These are phyloP conservation scores for Epinephelus moara DNA, from an alignment of 2,113 vertebrate species.

Conservation along the genomic window DNA sequence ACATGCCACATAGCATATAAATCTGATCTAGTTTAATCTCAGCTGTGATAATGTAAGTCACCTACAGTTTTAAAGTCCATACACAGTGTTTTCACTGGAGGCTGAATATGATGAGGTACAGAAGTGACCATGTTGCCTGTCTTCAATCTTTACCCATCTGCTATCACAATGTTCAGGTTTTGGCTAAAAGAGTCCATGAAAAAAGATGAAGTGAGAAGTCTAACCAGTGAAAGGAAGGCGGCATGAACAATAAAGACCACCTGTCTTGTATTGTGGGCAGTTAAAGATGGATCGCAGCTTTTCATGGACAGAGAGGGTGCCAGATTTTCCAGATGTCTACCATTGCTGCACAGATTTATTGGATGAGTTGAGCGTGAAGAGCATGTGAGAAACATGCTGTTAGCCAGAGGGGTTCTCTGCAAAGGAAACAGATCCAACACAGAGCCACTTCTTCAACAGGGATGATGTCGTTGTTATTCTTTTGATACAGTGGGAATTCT, in stretches of 20 bases:
- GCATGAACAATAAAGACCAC: conserved; percentile 42
- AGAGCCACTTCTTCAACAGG: background rate
- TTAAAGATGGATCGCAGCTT: conserved; percentile 29
- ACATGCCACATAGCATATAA: background rate
- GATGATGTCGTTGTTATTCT: background rate
- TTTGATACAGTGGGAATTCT: conserved; percentile 15
- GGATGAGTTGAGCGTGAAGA: conserved; percentile 31
- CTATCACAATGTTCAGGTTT: background rate
- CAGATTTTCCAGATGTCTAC: conserved; percentile 55
- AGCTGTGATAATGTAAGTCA: background rate
- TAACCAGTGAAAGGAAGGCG: conserved; percentile 19
- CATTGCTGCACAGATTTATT: conserved; percentile 45
- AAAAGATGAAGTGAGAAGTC: background rate
- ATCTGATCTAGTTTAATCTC: background rate
- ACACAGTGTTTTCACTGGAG: background rate
- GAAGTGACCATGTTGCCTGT: background rate
- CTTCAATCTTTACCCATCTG: background rate
- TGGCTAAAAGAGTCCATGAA: background rate
- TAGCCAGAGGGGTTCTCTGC: conserved; percentile 26
- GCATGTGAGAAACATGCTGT: conserved; percentile 44
- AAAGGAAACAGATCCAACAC: conserved; percentile 6
- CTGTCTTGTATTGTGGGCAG: conserved; percentile 37
- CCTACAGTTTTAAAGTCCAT: background rate
- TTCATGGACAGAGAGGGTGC: conserved; percentile 34
- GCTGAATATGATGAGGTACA: background rate